A percentile compares a stretch with the other conserved stretches of the same genome.
These are phyloP conservation scores for Sebastes wilsoni DNA, from an alignment of 2,797 vertebrate genomes.

Conservation along the genomic window DNA sequence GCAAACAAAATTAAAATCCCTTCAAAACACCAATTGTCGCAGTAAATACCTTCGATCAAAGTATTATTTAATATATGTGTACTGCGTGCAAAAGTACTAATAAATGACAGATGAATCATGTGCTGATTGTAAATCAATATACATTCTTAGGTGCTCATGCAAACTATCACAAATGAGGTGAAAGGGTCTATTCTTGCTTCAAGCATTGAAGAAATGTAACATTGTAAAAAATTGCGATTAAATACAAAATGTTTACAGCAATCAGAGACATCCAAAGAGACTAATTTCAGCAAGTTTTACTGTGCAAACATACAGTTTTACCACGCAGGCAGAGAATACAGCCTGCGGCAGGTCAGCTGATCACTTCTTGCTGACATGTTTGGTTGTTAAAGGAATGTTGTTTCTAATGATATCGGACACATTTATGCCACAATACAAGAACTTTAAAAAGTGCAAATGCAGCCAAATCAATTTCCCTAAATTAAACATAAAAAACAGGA, in stretches of 20 bases:
- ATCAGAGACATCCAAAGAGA: slow-evolving; percentile 48
- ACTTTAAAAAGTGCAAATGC: slow-evolving; percentile 69
- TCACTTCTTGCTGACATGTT: slow-evolving; percentile 8
- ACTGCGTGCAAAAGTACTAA: slow-evolving; percentile 46
- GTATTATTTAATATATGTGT: neutral
- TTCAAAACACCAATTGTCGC: slow-evolving; percentile 14
- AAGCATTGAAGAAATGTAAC: slow-evolving; percentile 3
- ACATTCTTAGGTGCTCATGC: slow-evolving; percentile 58
- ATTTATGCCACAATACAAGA: slow-evolving; percentile 26
- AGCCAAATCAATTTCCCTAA: slow-evolving; percentile 28
- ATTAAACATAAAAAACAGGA: slow-evolving; percentile 8
- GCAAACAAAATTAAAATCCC: slow-evolving; percentile 16
- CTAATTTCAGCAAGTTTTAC: slow-evolving; percentile 33
- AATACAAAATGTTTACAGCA: slow-evolving; percentile 66
- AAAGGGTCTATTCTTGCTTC: slow-evolving; percentile 21
- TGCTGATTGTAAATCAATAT: slow-evolving; percentile 33
- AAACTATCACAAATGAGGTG: slow-evolving; percentile 39
- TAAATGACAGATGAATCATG: slow-evolving; percentile 24
- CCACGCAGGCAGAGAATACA: slow-evolving; percentile 22
- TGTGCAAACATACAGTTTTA: slow-evolving; percentile 64
- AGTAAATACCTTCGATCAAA: slow-evolving; percentile 11
- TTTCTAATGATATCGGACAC: slow-evolving; percentile 30
- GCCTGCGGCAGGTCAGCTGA: slow-evolving; percentile 15
- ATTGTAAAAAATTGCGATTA: slow-evolving; percentile 27
- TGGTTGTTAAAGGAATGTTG: slow-evolving; percentile 61